These are phyloP conservation scores for Sorex araneus DNA, from an alignment of 2,113 vertebrate species.

Conservation along the genomic window DNA sequence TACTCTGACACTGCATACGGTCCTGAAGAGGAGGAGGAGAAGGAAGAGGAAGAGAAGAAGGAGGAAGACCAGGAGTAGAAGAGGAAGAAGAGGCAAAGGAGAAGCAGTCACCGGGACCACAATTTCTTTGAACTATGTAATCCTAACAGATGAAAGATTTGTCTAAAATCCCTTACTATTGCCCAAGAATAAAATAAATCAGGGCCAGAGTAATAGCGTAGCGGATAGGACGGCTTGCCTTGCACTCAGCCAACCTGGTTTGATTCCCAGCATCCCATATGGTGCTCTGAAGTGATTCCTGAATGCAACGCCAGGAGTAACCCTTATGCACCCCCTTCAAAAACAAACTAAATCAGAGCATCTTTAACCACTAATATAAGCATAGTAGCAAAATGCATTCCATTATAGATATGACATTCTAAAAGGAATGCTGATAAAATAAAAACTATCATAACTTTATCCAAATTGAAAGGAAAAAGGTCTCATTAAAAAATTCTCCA, in stretches of 20 bases:
- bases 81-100: not conserved
- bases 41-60: not conserved
- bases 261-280: no score
- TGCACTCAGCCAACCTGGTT: no score
- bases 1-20: no score
- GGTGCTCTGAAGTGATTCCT: no score
- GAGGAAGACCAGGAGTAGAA: conserved; percentile 38
- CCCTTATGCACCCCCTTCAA: no score
- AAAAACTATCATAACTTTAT: not conserved
- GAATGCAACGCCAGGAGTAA: no score
- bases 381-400: not conserved
- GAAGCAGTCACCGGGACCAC: not conserved
- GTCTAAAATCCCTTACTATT: not conserved
- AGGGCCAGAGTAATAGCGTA: no score
- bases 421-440: not conserved
- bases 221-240: no score
- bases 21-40: no score
- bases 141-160: not conserved
- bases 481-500: not conserved
- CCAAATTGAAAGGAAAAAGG: not conserved
- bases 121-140: conserved; percentile 16
- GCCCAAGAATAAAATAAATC: conserved; percentile 12
- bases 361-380: not conserved
- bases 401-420: not conserved
- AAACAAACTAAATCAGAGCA: not conserved